Conservation (phyloP, 1,140 invertebrate genomes). For the Drosophila cardini region DNA sequence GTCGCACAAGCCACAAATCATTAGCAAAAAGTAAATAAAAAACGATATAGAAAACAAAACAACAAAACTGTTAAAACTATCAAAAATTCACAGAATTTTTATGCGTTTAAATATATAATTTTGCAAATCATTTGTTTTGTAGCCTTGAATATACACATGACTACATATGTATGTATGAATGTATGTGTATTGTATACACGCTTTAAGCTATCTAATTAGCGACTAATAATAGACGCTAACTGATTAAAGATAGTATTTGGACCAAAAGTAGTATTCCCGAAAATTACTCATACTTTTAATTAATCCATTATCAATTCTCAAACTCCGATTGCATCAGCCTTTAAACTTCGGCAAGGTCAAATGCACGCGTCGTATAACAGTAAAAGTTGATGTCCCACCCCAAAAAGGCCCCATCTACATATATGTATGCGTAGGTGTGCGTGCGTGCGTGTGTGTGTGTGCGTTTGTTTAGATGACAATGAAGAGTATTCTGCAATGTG, state of each 20-base stretch:
- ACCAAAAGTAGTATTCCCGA: background rate
- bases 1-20: constrained; percentile 36
- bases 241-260: background rate
- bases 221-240: background rate
- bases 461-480: background rate
- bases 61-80: constrained; percentile 11
- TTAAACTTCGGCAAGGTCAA: constrained; percentile 56
- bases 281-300: constrained; percentile 8
- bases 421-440: background rate
- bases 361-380: constrained; percentile 47
- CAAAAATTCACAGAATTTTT: constrained; percentile 3
- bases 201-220: too few relatives aligned
- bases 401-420: background rate
- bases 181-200: too few relatives aligned
- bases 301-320: background rate
- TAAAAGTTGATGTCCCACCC: background rate
- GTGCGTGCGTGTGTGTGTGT: background rate
- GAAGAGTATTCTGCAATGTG: constrained; percentile 8
- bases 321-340: constrained; percentile 49
- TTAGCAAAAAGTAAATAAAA: constrained; percentile 10
- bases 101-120: constrained; percentile 5
- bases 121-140: background rate
- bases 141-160: constrained; percentile 1
- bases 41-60: constrained; percentile 3
- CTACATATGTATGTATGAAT: too few relatives aligned